Evolutionary conservation across 2,888 invertebrate genomes (phyloP).

Genomic region (Stictocephala bisonia): DNA sequence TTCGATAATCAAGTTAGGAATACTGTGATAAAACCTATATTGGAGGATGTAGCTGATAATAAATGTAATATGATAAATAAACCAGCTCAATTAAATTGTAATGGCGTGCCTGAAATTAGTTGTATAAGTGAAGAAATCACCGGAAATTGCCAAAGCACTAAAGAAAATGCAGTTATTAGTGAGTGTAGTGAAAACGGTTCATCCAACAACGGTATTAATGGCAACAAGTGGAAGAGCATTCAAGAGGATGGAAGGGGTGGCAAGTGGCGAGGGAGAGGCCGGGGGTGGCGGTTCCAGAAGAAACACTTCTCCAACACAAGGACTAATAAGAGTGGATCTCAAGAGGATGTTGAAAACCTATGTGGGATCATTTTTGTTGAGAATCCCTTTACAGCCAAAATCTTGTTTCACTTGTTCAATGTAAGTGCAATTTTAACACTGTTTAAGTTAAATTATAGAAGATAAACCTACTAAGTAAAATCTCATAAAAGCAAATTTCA

Average conservation of each 20-base stretch:
- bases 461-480: too few relatives aligned
- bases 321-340: constrained; percentile 38
- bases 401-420: constrained; percentile 83
- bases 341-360: constrained; percentile 71
- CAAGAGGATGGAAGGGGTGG: constrained; percentile 44
- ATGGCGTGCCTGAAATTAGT: neutral
- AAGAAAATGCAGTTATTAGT: constrained; percentile 36
- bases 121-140: neutral
- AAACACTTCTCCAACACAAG: constrained; percentile 37
- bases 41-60: too few relatives aligned
- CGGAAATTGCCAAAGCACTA: neutral
- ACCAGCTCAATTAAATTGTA: constrained; percentile 39
- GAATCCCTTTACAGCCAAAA: constrained; percentile 86
- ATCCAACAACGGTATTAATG: constrained; percentile 52
- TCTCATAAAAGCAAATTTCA: too few relatives aligned
- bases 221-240: constrained; percentile 52
- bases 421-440: constrained; percentile 69
- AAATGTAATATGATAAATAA: too few relatives aligned
- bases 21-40: too few relatives aligned
- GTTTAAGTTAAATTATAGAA: too few relatives aligned
- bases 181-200: constrained; percentile 10
- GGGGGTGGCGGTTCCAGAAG: constrained; percentile 60
- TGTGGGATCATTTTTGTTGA: constrained; percentile 94
- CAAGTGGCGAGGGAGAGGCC: constrained; percentile 62
- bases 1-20: too few relatives aligned